Evolutionary conservation across 2,888 invertebrate genomes (phyloP), one percentile per base, ranked within the genome.

Genomic region (Melinaea marsaeus): DNA sequence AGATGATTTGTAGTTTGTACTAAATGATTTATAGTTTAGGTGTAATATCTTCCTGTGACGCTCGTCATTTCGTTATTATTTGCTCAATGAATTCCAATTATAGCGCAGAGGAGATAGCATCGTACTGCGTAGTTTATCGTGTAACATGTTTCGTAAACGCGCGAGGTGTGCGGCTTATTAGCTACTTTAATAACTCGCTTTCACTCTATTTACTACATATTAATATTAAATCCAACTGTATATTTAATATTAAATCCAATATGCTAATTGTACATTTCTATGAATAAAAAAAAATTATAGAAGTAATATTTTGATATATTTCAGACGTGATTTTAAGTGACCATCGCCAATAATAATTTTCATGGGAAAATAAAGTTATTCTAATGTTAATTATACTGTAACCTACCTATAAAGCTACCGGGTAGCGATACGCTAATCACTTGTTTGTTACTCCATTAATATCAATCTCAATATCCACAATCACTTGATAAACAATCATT

Each of bases 371-470:
- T 1, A 37, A 37, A 6, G 5, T 37, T 37, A 0, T 5, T 37
- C 6, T 2, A 42, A 42, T 42, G 42, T 42, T 9, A 42, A 5
- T 11, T 42, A 42, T 42, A 42, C 9, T 9, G 9, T 9, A 42
- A 42, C 42, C 42, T 11, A 42, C 37, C 37, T 48, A 22, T 32
- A 71, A 75, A 67, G 62, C 63, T 76, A 75, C 70, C 64, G 57
- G 62, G 71, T 72, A 79, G 61, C 70, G 73, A 76, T 78, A 78
- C 74, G 69, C 79, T 86, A 85, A 87, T 83, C 74, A 80, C 74
- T 82, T 85, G 81, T 86, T 87, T 86, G n/a, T 48, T 48, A 72
- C 67, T 72, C 69, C 71, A 71, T 72, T 74, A 79, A 70, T 70
- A 66, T 63, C 63, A 42, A 62, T 55, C 63, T 65, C 67, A 71